phyloP scores from a whole-genome alignment of 2,888 invertebrate species.

The Hymenopus coronatus region DNA sequence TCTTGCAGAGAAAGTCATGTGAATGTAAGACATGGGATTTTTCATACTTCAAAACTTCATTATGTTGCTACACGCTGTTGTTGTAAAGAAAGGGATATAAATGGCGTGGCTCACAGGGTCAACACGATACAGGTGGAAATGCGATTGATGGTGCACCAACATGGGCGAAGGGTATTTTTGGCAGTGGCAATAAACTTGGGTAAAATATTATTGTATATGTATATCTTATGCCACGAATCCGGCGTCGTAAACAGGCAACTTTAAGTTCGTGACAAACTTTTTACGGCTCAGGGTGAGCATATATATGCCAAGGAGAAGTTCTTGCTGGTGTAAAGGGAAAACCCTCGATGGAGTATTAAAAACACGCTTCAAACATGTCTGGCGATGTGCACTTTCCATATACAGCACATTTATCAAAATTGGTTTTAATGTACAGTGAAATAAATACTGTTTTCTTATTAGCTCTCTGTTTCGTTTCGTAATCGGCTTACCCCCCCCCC shows the following conservation, averaged over 20 bases:
- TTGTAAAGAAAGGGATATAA: neutral
- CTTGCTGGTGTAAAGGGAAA: neutral
- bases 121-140: neutral
- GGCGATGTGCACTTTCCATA: neutral
- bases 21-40: too few species aligned
- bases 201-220: conserved; percentile 7
- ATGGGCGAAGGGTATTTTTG: neutral
- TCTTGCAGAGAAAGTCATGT: too few species aligned
- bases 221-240: conserved; percentile 5
- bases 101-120: neutral
- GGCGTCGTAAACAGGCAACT: neutral
- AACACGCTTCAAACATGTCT: neutral
- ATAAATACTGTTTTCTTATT: too few species aligned
- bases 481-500: too few species aligned
- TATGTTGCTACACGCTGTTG: neutral
- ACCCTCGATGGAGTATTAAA: neutral
- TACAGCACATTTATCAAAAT: neutral
- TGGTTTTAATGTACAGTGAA: neutral
- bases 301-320: neutral
- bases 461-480: too few species aligned
- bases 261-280: conserved; percentile 17
- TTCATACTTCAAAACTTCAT: neutral
- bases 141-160: neutral
- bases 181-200: neutral
- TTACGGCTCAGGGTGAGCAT: neutral